A percentile compares a stretch with the other conserved stretches of the same genome.
Conservation (phyloP, 2,888 invertebrate genomes). For the Dicyrtomina minuta region DNA sequence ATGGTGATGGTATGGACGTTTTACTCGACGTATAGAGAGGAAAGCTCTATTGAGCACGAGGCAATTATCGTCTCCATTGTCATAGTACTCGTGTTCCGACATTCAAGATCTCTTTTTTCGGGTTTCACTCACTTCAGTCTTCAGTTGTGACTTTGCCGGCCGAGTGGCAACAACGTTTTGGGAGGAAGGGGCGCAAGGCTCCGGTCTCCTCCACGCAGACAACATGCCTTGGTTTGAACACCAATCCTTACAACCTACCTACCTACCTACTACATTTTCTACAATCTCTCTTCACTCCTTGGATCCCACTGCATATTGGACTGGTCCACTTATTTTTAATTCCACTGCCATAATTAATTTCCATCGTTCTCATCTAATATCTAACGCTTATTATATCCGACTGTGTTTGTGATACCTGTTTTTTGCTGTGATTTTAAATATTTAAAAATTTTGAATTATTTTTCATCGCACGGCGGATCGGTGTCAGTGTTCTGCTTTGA, state of each 20-base stretch:
- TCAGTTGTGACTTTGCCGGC: slow-evolving; percentile 34
- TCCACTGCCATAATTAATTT: too few relatives aligned
- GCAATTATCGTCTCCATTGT: slow-evolving; percentile 53
- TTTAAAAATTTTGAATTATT: too few relatives aligned
- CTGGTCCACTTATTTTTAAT: too few relatives aligned
- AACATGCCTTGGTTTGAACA: too few relatives aligned
- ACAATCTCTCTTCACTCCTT: slow-evolving; percentile 25
- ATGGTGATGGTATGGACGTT: background rate
- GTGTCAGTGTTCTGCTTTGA: too few relatives aligned
- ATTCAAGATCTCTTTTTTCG: slow-evolving; percentile 49
- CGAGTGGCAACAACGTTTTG: slow-evolving; percentile 19
- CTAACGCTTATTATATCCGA: too few relatives aligned
- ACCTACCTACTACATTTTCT: slow-evolving; percentile 37
- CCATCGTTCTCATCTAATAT: too few relatives aligned
- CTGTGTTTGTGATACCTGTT: too few relatives aligned
- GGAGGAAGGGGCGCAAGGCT: background rate
- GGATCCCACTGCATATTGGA: too few relatives aligned
- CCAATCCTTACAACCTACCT: slow-evolving; percentile 26
- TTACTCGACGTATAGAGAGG: slow-evolving; percentile 8
- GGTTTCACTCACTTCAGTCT: slow-evolving; percentile 35
- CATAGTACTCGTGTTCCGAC: slow-evolving; percentile 51
- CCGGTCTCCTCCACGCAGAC: too few relatives aligned
- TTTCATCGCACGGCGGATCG: too few relatives aligned
- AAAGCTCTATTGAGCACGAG: slow-evolving; percentile 49
- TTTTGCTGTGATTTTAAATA: too few relatives aligned